Base-by-base conservation (phyloP, 2,888 invertebrate genomes). In the Eulithis prunata region DNA sequence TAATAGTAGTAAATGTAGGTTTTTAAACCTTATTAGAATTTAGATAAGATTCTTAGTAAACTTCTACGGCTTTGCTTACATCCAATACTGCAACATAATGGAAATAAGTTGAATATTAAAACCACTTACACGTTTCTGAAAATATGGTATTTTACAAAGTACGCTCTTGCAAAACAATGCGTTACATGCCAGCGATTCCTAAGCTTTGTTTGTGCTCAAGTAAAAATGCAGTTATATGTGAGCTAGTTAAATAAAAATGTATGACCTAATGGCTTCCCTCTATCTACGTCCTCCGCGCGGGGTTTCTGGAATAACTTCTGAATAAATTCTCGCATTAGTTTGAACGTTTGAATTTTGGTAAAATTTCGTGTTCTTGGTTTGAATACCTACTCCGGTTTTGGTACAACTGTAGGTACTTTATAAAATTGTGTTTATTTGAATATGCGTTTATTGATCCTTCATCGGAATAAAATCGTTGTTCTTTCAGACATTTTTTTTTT, bases 261-360 rank as follows among this genome's bases (percentile, higher is more conserved):
- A 62, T 65, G 53, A 43, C 52, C 52, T 62, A 62, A 64, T 64
- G 64, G 56, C 62, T 64, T 60, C 60, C 21, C 54, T 53, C 38
- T 47, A 57, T 64, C 67, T 64, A 57, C 64, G 57, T 57, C 49
- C 54, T 54, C 53, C 61, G 59, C 52, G 54, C 47, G 14, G 57
- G 56, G 56, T 52, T 36, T 58, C 32, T 38, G 59, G 58, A 47
- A 41, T 56, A 65, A 68, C 62, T 65, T 68, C 28, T 45, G 45
- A 63, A 65, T 69, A 65, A 60, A 69, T 63, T 65, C 54, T 60
- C 49, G 53, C 43, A 57, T 62, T 57, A 65, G 65, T 62, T 45
- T 57, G 21, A 45, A 41, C 38, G 47, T 14, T 47, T 6, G 8
- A 13, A 14, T 14, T 47, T 47, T 13, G 7, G 7, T 6, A 3